Evolutionary conservation across 53 echinoderm and acorn worm genomes (phyloP).

Genomic region (Pentamera pediparva): DNA sequence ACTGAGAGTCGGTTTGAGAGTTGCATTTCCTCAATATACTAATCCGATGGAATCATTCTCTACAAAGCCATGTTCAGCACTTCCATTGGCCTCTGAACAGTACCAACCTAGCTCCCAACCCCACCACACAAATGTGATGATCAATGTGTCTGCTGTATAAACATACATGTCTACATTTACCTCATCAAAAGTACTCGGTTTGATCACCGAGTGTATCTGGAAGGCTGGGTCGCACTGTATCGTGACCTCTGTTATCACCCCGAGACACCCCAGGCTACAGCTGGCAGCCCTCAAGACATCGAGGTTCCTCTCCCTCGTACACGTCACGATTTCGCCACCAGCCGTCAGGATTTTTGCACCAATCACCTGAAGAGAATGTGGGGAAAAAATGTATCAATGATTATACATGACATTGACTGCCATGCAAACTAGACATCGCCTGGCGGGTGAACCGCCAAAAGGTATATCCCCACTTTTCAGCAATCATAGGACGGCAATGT

Average conservation of each 20-base stretch:
- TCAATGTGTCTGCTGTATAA: neutral
- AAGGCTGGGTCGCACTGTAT: constrained; percentile 78
- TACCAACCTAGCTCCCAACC: too few species aligned
- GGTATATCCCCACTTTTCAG: too few species aligned
- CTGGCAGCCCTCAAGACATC: constrained; percentile 66
- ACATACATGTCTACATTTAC: constrained; percentile 26
- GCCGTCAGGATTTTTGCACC: constrained; percentile 59
- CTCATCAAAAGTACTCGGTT: constrained; percentile 68
- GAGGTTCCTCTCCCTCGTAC: constrained; percentile 44
- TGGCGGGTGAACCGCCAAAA: too few species aligned
- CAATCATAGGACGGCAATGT: too few species aligned
- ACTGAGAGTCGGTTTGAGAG: too few species aligned
- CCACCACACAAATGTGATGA: neutral
- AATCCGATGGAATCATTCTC: too few species aligned
- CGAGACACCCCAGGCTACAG: constrained; percentile 69
- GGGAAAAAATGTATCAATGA: neutral
- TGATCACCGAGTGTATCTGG: constrained; percentile 36
- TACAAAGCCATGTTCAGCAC: too few species aligned
- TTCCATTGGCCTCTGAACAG: too few species aligned
- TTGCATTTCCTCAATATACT: too few species aligned
- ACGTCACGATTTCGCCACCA: constrained; percentile 44
- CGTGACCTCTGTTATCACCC: constrained; percentile 63
- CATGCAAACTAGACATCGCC: neutral
- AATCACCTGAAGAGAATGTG: constrained; percentile 42
- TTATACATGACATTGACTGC: neutral